A percentile compares a stretch with the other conserved stretches of the same genome.
Evolutionary conservation across 2,797 vertebrate species (phyloP).

Genomic region (Anguilla pacifica): DNA sequence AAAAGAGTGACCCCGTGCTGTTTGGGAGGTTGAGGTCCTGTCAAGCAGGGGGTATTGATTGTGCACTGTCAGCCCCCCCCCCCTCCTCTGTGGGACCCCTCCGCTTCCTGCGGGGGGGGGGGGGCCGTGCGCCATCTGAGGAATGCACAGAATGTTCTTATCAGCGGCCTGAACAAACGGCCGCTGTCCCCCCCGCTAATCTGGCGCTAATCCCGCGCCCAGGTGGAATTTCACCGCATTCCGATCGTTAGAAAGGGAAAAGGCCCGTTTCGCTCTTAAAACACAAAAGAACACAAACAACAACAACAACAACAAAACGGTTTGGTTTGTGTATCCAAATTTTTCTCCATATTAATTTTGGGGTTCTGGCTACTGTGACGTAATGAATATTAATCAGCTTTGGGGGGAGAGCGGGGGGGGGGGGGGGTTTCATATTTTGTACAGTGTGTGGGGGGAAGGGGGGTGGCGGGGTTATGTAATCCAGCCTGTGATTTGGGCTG

Average conservation of each 20-base stretch:
- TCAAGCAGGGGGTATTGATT: neutral
- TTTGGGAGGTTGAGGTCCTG: neutral
- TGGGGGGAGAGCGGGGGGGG: too few relatives aligned
- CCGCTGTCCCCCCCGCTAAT: neutral
- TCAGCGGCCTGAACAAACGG: constrained; percentile 22
- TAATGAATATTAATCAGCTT: neutral
- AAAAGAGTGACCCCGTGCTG: neutral
- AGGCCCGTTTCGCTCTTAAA: neutral
- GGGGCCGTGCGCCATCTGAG: neutral
- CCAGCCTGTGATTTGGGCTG: neutral
- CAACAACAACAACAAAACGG: too few relatives aligned
- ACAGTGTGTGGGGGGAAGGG: neutral
- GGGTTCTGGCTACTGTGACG: neutral
- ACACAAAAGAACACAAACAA: neutral
- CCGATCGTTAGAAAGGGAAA: neutral
- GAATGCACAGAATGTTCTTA: constrained; percentile 21
- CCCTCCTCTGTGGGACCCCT: neutral
- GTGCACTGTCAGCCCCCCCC: neutral
- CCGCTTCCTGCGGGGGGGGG: neutral
- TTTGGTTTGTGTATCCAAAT: neutral
- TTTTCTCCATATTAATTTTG: neutral
- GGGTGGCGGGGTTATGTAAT: neutral
- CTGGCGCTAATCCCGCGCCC: neutral
- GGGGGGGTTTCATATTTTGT: neutral
- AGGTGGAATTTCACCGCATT: neutral